phyloP scores from a whole-genome alignment of 37 sponge, comb jelly and placozoan genomes.

The Tethya wilhelma region DNA sequence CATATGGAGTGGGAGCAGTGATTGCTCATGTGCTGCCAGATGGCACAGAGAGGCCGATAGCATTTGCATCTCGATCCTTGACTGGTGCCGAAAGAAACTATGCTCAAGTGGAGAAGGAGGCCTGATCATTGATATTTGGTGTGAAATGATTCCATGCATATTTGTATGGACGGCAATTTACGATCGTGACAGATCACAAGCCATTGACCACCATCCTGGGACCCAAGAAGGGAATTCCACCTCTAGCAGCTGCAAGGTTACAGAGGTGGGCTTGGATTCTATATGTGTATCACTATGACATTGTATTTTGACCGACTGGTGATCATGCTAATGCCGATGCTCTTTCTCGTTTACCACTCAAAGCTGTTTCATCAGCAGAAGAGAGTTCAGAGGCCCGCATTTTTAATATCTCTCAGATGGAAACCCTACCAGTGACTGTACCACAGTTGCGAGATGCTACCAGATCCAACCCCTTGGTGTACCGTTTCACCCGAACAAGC shows the following conservation, averaged over 20 bases:
- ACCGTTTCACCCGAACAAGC: conserved; percentile 14
- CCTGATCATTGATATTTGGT: conserved; percentile 4
- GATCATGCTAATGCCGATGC: conserved; percentile 63
- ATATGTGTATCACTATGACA: conserved; percentile 36
- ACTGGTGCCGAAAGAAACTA: conserved; percentile 2
- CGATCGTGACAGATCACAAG: conserved; percentile 15
- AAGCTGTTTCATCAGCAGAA: background rate
- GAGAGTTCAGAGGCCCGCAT: background rate
- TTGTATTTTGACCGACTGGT: conserved; percentile 28
- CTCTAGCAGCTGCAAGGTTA: conserved; percentile 35
- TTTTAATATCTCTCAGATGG: conserved; percentile 28
- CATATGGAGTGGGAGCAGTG: conserved; percentile 1
- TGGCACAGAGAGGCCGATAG: conserved; percentile 22
- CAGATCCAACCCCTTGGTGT: conserved; percentile 24
- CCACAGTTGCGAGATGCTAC: background rate
- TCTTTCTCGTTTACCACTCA: conserved; percentile 43
- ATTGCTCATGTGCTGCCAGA: background rate
- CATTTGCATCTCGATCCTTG: conserved; percentile 40
- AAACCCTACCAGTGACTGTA: background rate
- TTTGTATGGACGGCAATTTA: conserved; percentile 2
- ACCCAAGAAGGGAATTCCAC: conserved; percentile 33
- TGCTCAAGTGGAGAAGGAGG: background rate
- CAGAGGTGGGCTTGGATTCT: conserved; percentile 42
- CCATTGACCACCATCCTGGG: conserved; percentile 12
- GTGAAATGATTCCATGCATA: conserved; percentile 13